phyloP scores from a whole-genome alignment of 2,888 invertebrate species.

The Rotaria socialis region DNA sequence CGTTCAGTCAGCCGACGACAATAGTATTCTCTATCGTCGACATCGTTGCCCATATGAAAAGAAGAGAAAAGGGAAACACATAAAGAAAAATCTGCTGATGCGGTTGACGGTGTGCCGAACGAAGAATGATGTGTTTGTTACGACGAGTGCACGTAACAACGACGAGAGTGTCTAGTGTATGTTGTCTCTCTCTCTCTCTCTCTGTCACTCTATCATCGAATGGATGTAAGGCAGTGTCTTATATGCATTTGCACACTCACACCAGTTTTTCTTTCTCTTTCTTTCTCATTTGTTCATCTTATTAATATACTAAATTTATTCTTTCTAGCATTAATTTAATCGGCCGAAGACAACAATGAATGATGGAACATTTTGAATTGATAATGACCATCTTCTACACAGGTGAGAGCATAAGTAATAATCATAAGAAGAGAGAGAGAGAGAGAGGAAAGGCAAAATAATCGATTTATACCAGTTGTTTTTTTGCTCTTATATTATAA shows the following conservation, averaged over 20 bases:
- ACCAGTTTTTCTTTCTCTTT: not conserved
- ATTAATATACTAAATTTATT: not conserved
- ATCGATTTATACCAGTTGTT: not conserved
- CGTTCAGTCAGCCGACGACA: conserved; percentile 10
- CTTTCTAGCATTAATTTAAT: not conserved
- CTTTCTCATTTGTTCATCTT: not conserved
- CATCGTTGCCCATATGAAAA: not conserved
- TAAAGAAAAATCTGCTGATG: not conserved
- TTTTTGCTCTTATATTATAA: not conserved
- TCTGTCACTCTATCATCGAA: not conserved
- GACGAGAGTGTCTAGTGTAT: not conserved
- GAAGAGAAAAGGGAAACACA: not conserved
- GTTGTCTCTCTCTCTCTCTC: not conserved
- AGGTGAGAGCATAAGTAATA: not conserved
- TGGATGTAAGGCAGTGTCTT: not conserved
- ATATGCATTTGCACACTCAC: not conserved
- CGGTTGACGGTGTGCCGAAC: not conserved
- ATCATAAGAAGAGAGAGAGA: not conserved
- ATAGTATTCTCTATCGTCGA: not conserved
- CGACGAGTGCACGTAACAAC: not conserved
- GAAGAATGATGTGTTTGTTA: not conserved
- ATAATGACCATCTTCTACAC: not conserved
- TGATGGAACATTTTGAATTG: not conserved
- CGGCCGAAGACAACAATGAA: not conserved
- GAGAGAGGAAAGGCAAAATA: not conserved